phyloP scores from a whole-genome alignment of 2,888 invertebrate species.

The Dolichopus griseipennis region DNA sequence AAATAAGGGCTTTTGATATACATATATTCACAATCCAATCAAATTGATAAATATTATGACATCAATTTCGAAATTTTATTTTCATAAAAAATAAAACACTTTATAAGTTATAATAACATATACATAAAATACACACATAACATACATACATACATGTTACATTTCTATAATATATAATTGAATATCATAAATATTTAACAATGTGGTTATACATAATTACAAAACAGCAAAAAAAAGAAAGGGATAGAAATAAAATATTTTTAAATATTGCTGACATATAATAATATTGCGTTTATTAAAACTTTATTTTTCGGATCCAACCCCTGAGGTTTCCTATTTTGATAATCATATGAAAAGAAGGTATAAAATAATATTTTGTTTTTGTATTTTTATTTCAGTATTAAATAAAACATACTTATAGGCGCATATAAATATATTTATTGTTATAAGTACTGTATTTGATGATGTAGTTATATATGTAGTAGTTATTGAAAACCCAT shows the following conservation, averaged over 20 bases:
- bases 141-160: background rate
- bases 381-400: too few species aligned
- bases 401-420: too few species aligned
- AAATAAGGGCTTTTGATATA: too few species aligned
- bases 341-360: too few species aligned
- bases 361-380: too few species aligned
- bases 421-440: too few species aligned
- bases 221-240: background rate
- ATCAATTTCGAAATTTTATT: background rate
- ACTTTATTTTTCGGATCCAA: background rate
- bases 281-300: background rate
- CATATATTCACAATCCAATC: background rate
- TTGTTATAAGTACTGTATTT: too few species aligned
- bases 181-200: constrained; percentile 3
- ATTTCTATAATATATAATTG: background rate
- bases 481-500: background rate
- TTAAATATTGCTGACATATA: background rate
- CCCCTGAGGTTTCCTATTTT: background rate
- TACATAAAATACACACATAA: background rate
- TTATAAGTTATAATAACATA: background rate
- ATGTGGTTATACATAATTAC: background rate
- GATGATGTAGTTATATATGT: background rate
- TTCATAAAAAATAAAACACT: background rate
- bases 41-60: background rate
- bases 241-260: background rate